Percentiles rank a stretch among this genome's conserved stretches.
These are phyloP conservation scores for Saccostrea cuccullata DNA, from an alignment of 1,140 invertebrate genomes.

Conservation along the genomic window DNA sequence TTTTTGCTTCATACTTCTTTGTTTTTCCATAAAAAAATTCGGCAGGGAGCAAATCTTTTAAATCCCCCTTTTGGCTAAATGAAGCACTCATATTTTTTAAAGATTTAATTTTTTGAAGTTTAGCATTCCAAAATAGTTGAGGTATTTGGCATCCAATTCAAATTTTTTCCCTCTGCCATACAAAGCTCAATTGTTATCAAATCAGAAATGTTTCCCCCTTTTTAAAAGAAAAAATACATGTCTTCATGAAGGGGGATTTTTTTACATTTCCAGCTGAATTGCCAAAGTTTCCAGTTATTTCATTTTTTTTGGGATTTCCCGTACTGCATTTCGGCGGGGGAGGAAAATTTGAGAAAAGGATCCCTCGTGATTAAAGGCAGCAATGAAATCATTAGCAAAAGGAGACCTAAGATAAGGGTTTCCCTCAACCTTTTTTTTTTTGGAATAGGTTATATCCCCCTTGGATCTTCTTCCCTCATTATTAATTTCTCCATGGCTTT, in stretches of 20 bases:
- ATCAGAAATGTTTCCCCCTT: conserved; percentile 40
- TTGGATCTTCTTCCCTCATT: conserved; percentile 45
- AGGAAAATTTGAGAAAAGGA: too few relatives aligned
- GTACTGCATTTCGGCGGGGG: too few relatives aligned
- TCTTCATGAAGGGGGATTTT: conserved; percentile 37
- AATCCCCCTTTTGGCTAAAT: conserved; percentile 15
- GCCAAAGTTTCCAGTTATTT: too few relatives aligned
- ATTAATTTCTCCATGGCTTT: conserved; percentile 39
- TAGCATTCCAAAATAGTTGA: conserved; percentile 11
- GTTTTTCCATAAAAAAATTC: conserved; percentile 35
- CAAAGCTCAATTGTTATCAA: conserved; percentile 50
- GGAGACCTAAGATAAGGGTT: conserved; percentile 56
- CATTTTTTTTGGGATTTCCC: too few relatives aligned
- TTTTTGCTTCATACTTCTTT: conserved; percentile 29
- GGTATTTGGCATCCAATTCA: not conserved
- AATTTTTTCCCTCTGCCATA: conserved; percentile 43
- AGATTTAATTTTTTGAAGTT: conserved; percentile 22
- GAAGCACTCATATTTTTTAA: not conserved
- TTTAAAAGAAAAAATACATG: conserved; percentile 39
- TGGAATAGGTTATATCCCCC: conserved; percentile 42
- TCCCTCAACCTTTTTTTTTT: conserved; percentile 42
- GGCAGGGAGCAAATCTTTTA: not conserved
- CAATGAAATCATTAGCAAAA: conserved; percentile 50
- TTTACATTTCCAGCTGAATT: too few relatives aligned
- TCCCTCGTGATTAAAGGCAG: too few relatives aligned